Base-by-base conservation (phyloP, 2,888 invertebrate species). In the Ametastegia equiseti region DNA sequence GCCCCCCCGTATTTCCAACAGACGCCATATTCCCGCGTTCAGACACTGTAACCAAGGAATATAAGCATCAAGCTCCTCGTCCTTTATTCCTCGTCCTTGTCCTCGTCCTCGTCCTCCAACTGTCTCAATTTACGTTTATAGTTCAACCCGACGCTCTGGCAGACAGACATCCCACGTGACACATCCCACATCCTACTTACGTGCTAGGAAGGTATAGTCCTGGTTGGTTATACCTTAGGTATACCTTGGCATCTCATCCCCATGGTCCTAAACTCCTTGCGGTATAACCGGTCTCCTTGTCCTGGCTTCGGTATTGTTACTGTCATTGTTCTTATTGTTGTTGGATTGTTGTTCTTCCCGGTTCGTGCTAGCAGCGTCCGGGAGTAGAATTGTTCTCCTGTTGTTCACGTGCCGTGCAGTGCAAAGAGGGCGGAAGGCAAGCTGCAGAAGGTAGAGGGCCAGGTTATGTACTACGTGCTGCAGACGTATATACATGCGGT, bases 61-160 rank as follows among this genome's bases (percentile, higher is more conserved):
- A 75, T 75, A 50, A 75, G 75, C 54, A 30, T 50, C 50, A 47
- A 13, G 23, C 27, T 65, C 36, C 71, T 47, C 27, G 9, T 30
- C 15, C n/a, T 19, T 15, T 6, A 54, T 6, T n/a, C 19, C 13
- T 5, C 54, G 6, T 39, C 36, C 67, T 19, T 9, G 9, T 19
- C 36, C 65, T 65, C 36, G 33, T 2, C 9, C 65, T 19, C 67
- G 9, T 30, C 6, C 19, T 23, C 65, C 75, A 36, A 36, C 36
- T 54, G 54, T 75, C 75, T 75, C 75, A 75, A 75, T 75, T 75
- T 36, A 50, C 75, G 75, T 75, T 75, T 75, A 75, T 75, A 54
- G 75, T 54, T 50, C n/a, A 75, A 50, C 54, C 54, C 50, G 75
- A 75, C 45, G 71, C 27, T 15, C 11, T 3, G 50, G 36, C 36